Base-by-base conservation (phyloP, 2,888 invertebrate genomes). In the Odontomyia ornata region DNA sequence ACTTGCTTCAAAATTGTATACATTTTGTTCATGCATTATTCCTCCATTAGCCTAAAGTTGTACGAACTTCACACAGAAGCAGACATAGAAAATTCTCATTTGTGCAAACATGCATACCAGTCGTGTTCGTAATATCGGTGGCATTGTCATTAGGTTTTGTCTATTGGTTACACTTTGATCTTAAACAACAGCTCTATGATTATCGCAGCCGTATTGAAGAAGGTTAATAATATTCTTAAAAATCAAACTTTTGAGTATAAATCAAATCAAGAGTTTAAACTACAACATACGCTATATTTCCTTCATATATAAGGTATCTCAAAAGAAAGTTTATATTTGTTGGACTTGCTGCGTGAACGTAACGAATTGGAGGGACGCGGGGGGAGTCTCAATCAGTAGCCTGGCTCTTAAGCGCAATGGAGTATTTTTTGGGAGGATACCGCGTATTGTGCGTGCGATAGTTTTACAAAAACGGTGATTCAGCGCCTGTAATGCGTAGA, bases 131-230 rank as follows among this genome's bases (percentile, higher is more conserved):
- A 62, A 80, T 84, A 52, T 82, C 82, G 23, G 80, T 84, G 62
- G 81, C 83, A 64, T 80, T 86, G 71, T 82, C 83, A 79, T 82
- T 85, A 75, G 83, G 83, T 18, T 83, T 86, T 77, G 82, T 86
- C 71, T 86, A 85, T 82, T 86, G 86, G 86, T 80, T 85, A 28
- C 85, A 86, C 80, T 86, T 86, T 76, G 86, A 86, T 83, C 81
- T 86, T 65, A 82, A 84, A 77, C 85, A 86, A 78, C 85, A 86
- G 78, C 83, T 86, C 27, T 82, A 82, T 64, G 85, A 85, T 77
- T 85, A 86, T 80, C 84, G 85, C 75, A 85, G 83, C 79, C 86
- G 85, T 81, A 84, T 86, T 80, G 86, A 86, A 82, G 85, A 86
- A 83, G 86, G 86, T 86, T 80, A 72, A 47, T 28, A 36, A 64